A percentile compares a stretch with the other conserved stretches of the same genome.
phyloP scores from a whole-genome alignment of 37 sponge, comb jelly and placozoan species.

The Geodia barretti region DNA sequence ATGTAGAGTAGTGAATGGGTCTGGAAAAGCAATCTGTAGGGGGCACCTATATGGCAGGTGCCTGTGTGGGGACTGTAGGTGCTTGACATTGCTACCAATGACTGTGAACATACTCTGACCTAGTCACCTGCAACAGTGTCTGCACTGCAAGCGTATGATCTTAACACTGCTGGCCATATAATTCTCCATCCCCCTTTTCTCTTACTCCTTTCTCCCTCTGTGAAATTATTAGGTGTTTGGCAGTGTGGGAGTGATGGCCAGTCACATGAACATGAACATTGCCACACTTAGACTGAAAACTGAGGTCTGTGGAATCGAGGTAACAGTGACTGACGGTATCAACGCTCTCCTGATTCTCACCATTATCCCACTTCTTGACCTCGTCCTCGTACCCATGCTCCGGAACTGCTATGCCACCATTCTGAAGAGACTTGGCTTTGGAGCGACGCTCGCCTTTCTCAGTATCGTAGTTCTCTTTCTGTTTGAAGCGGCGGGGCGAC shows the following conservation, averaged over 20 bases:
- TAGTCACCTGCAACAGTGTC: not conserved
- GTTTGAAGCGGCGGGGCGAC: conserved; percentile 4
- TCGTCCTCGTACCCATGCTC: conserved; percentile 26
- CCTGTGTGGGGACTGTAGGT: no score
- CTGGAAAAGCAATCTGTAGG: no score
- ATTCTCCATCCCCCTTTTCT: not conserved
- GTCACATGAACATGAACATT: conserved; percentile 16
- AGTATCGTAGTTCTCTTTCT: conserved; percentile 19
- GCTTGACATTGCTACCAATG: no score
- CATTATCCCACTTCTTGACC: conserved; percentile 41
- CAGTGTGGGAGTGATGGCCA: conserved; percentile 14
- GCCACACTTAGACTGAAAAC: not conserved
- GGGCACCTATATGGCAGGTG: no score
- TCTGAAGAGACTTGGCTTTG: conserved; percentile 39
- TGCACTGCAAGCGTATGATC: no score
- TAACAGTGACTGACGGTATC: conserved; percentile 2
- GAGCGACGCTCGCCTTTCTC: conserved; percentile 1
- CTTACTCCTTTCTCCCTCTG: not conserved
- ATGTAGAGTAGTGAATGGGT: no score
- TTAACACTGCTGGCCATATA: no score
- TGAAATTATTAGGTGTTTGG: conserved; percentile 23
- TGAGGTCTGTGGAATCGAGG: conserved; percentile 1
- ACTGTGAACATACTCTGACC: not conserved
- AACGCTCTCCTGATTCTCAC: conserved; percentile 22
- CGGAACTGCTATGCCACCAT: conserved; percentile 20